phyloP scores from a whole-genome alignment of 2,113 vertebrate genomes.

The Hydropotes inermis region DNA sequence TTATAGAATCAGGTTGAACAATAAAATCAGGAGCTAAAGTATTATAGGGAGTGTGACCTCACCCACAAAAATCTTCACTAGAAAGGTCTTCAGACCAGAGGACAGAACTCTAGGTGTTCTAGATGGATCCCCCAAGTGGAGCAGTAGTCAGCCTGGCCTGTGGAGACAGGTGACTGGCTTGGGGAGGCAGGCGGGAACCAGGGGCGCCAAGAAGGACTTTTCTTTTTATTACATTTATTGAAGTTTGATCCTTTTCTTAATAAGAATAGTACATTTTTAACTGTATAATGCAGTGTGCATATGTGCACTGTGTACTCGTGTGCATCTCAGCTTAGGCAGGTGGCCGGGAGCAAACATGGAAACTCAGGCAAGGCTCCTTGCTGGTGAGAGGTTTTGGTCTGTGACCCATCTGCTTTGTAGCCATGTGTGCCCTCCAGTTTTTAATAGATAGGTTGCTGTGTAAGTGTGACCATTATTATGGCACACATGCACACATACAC shows the following conservation, averaged over 20 bases:
- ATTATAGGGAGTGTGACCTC: no score
- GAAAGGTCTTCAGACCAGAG: accelerated
- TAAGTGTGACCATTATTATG: accelerated
- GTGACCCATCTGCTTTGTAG: not conserved
- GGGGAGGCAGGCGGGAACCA: accelerated
- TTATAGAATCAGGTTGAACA: not conserved
- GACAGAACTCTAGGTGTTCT: accelerated
- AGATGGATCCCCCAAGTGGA: no score
- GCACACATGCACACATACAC: accelerated
- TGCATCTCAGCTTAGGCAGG: not conserved
- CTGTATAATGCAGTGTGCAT: accelerated
- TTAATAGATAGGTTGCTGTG: no score
- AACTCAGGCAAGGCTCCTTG: no score
- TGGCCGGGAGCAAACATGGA: not conserved
- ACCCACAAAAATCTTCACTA: not conserved
- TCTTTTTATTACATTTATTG: accelerated
- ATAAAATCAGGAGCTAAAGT: not conserved
- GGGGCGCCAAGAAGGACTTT: no score
- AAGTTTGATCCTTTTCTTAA: not conserved
- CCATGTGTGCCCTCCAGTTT: not conserved
- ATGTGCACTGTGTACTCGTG: accelerated
- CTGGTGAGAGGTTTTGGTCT: not conserved
- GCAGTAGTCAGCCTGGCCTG: accelerated
- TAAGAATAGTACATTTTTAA: accelerated
- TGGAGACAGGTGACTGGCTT: accelerated